phyloP scores from a whole-genome alignment of 2,113 vertebrate species.

The Xenus cinereus region DNA sequence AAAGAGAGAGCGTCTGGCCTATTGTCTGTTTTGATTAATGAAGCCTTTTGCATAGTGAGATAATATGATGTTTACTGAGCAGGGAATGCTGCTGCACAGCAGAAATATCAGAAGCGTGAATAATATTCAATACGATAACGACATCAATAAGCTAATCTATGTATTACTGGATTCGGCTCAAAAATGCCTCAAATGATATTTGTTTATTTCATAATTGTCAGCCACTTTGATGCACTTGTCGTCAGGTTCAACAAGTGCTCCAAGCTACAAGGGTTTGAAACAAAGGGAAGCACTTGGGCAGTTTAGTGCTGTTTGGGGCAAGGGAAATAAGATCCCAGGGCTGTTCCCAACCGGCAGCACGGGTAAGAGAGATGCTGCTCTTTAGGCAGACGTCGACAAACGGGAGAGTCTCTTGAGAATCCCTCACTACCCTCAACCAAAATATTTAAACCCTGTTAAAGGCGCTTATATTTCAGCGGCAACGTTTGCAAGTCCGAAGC shows the following conservation, averaged over 20 bases:
- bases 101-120: neutral
- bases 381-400: neutral
- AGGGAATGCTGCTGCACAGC: neutral
- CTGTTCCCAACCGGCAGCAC: fast-evolving
- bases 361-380: fast-evolving
- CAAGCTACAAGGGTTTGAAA: conserved; percentile 47
- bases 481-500: fast-evolving
- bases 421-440: fast-evolving
- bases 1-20: neutral
- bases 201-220: conserved; percentile 69
- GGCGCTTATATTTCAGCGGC: fast-evolving
- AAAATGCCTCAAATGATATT: conserved; percentile 23
- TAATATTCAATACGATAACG: neutral
- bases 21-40: conserved; percentile 59
- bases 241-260: conserved; percentile 70
- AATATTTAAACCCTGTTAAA: neutral
- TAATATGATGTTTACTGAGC: neutral
- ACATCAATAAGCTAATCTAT: neutral
- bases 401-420: fast-evolving
- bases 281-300: conserved; percentile 27
- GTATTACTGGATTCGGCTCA: neutral
- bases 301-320: neutral
- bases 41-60: conserved; percentile 13
- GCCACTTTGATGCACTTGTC: conserved; percentile 47
- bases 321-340: fast-evolving